Base-by-base conservation (phyloP, 2,888 invertebrate species). In the Volucella inanis region DNA sequence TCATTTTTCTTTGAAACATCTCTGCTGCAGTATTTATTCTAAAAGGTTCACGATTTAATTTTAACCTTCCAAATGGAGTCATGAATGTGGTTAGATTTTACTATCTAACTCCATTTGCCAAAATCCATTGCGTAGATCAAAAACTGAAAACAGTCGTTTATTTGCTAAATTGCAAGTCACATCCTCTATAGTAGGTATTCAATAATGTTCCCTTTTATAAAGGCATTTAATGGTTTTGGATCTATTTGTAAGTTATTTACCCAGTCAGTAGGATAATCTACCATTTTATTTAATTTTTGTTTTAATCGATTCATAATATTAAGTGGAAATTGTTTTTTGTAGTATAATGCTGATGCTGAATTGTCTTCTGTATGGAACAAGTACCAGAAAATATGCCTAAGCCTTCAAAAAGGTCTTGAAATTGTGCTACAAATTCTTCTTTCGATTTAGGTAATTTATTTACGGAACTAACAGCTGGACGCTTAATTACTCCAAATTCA, bases 1-100 rank as follows among this genome's bases (percentile, higher is more conserved):
- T 87, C 83, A 89, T 90, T 67, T 87, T 88, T 41, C 87, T 85
- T 75, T 91, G 89, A 87, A 90, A 90, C 12, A 90, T 89, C 87
- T 90, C 91, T 3, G 90, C 88, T 4, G 89, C 88, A 2, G 87
- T 78, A 12, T 87, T 89, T 8, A 91, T 31, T 0, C 90, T 90
- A 88, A 90, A 91, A 2, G 90, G 84, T 9, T 86, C 70, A 1
- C 88, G 52, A 54, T 84, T 87, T 18, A 87, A 88, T 77, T 83
- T 87, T 52, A 50, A 87, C n/a, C 87, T 52, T 1, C 87, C 88
- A 65, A 88, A 87, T 4, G 87, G 88, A 10, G 87, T 89, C 79
- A 87, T 86, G 45, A 89, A 88, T 1, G 88, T 87, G n/a, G 87
- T 87, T 43, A 88, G 59, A 50, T 87, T 39, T 52, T 50, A 15